These are phyloP conservation scores for Teleiodes luculella DNA, from an alignment of 2,888 invertebrate species.

Conservation along the genomic window DNA sequence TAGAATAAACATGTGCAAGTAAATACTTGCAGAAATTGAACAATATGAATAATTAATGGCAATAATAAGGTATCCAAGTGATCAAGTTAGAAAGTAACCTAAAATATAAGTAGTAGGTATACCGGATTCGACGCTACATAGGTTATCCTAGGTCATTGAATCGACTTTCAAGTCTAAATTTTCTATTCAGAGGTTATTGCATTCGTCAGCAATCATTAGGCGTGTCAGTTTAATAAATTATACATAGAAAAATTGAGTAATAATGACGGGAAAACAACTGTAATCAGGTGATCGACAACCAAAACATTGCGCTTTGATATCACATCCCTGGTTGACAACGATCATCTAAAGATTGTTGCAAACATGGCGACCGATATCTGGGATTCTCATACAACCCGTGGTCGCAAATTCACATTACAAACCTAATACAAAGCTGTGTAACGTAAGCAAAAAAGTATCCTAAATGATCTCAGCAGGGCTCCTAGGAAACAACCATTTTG, in stretches of 20 bases:
- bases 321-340: constrained; percentile 66
- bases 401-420: constrained; percentile 73
- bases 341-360: constrained; percentile 73
- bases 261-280: constrained; percentile 42
- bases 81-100: constrained; percentile 57
- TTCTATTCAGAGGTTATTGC: constrained; percentile 43
- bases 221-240: constrained; percentile 34
- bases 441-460: constrained; percentile 76
- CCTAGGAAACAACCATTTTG: constrained; percentile 43
- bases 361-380: constrained; percentile 79
- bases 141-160: constrained; percentile 72
- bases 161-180: constrained; percentile 56
- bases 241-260: constrained; percentile 34
- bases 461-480: constrained; percentile 50
- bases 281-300: constrained; percentile 37
- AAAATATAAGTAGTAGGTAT: constrained; percentile 43
- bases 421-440: constrained; percentile 73
- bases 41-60: constrained; percentile 33
- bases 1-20: constrained; percentile 30
- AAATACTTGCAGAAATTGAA: constrained; percentile 23
- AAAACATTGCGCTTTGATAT: constrained; percentile 62
- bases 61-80: constrained; percentile 34
- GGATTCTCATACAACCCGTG: constrained; percentile 70
- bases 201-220: constrained; percentile 46
- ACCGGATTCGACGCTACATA: constrained; percentile 55